Evolutionary conservation across 2,797 vertebrate genomes (phyloP).

Genomic region (Garrulus glandarius): DNA sequence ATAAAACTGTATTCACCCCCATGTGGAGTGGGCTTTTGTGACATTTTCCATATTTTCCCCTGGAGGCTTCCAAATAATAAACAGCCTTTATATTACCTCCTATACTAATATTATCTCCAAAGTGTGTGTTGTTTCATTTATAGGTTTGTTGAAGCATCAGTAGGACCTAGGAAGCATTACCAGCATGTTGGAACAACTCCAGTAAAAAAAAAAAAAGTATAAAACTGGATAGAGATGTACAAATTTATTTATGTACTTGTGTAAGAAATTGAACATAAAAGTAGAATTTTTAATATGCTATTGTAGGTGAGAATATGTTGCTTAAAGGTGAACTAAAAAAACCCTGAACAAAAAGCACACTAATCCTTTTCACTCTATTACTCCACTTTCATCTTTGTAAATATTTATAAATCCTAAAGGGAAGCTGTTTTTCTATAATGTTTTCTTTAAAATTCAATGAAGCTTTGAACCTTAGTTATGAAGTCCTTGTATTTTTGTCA

Average conservation of each 20-base stretch:
- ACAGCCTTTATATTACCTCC: background rate
- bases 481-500: background rate
- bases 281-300: background rate
- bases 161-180: background rate
- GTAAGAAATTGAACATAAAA: background rate
- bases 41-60: background rate
- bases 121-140: background rate
- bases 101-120: background rate
- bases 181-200: background rate
- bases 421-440: background rate
- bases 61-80: background rate
- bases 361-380: background rate
- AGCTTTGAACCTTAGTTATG: background rate
- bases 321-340: background rate
- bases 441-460: background rate
- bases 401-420: background rate
- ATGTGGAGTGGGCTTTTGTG: background rate
- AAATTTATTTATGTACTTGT: background rate
- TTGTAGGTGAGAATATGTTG: background rate
- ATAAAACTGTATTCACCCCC: background rate
- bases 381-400: background rate
- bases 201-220: background rate
- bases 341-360: fast-evolving
- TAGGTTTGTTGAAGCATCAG: background rate
- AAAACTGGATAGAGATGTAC: background rate